Evolutionary conservation across 2,888 invertebrate species (phyloP), one percentile per base, ranked within the genome.

Genomic region (Amorpha juglandis): DNA sequence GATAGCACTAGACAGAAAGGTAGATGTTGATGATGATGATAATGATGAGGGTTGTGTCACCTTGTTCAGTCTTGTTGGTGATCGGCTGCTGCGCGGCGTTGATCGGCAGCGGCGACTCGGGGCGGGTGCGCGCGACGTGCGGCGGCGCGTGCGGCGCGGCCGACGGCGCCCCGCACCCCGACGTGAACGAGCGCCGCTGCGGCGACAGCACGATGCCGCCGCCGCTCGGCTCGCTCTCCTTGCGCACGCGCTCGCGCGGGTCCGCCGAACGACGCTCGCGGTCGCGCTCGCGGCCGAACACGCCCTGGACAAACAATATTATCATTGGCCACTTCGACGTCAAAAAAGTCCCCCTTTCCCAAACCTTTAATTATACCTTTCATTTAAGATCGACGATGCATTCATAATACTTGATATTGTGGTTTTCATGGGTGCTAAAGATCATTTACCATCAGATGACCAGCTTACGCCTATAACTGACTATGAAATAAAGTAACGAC

Each of bases 121-220:
- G 85, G 3, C 84, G 92, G 85, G 73, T 94, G 91, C 71, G 58
- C 38, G 58, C 58, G 16, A 58, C 58, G 42, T 58, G 58, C 42
- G 58, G 58, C 96, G 84, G 6, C 86, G 92, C 83, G 73, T 94
- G 91, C 77, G 80, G 78, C 53, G 87, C 88, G 66, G 91, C 92
- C 45, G 94, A 94, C 14, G 95, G 95, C 66, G 97, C 97, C 75
- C 96, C 97, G 90, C 98, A 98, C 67, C 98, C 98, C 14, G 97
- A 96, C 78, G 97, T 97, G 92, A 98, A 98, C 78, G 97, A 97
- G 72, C 97, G 95, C 12, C 98, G 94, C 87, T 98, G 98, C 64
- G 98, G 98, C 74, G 97, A 97, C 78, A 98, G 92, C 74, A 98
- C 96, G 75, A 98, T 97, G 63, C 96, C 96, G 68, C 86, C 85